Conservation (phyloP, 1,140 invertebrate species). For the Listronotus bonariensis region DNA sequence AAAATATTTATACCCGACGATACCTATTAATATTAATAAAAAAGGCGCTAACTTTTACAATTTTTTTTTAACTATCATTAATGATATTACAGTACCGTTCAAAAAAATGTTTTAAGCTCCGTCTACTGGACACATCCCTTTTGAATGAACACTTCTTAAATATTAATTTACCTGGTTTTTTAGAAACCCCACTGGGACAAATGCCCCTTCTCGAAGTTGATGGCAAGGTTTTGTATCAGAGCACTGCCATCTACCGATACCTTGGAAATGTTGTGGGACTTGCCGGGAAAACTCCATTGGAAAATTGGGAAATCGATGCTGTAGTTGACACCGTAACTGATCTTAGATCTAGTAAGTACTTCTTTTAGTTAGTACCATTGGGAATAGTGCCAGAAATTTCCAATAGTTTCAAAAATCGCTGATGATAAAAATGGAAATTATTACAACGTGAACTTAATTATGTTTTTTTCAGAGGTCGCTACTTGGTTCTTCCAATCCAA, state of each 20-base stretch:
- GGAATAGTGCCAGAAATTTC: too few relatives aligned
- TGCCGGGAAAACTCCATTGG: slow-evolving; percentile 66
- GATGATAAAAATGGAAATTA: too few relatives aligned
- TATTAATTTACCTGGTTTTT: background rate
- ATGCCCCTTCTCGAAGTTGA: slow-evolving; percentile 74
- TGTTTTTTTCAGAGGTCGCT: slow-evolving; percentile 53
- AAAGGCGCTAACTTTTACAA: too few relatives aligned
- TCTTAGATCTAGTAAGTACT: slow-evolving; percentile 42
- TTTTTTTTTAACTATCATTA: too few relatives aligned
- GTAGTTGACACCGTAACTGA: slow-evolving; percentile 67
- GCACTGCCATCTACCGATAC: slow-evolving; percentile 71
- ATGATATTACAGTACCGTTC: too few relatives aligned
- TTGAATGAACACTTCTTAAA: background rate
- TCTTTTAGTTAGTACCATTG: too few relatives aligned
- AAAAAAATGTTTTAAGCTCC: background rate
- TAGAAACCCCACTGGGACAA: slow-evolving; percentile 70
- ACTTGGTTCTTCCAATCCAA: slow-evolving; percentile 57
- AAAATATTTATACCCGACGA: too few relatives aligned
- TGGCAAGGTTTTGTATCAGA: slow-evolving; percentile 69
- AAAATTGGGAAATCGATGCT: slow-evolving; percentile 67
- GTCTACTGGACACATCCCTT: slow-evolving; percentile 41
- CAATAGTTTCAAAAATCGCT: too few relatives aligned
- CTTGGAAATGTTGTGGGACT: slow-evolving; percentile 69
- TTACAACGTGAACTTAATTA: too few relatives aligned
- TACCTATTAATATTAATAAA: too few relatives aligned